These are phyloP conservation scores for Mythimna pallens DNA, from an alignment of 2,888 invertebrate species.

Conservation along the genomic window DNA sequence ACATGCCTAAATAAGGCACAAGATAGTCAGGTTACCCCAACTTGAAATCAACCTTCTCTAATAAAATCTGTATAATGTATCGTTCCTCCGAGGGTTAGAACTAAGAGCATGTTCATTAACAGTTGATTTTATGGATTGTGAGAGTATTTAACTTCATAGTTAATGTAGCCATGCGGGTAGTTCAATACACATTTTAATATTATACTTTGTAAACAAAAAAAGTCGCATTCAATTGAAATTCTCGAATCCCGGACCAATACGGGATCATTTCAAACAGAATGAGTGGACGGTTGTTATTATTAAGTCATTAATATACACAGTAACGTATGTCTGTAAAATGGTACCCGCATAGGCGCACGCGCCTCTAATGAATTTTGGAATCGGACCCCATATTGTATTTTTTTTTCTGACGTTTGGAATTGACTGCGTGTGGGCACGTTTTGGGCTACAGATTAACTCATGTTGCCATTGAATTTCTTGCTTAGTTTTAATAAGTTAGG, in stretches of 20 bases:
- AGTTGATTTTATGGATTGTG: constrained; percentile 48
- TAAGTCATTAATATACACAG: constrained; percentile 80
- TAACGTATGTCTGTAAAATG: constrained; percentile 70
- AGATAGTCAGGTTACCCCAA: constrained; percentile 28
- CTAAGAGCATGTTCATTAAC: constrained; percentile 35
- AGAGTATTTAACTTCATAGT: constrained; percentile 50
- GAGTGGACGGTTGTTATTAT: constrained; percentile 82
- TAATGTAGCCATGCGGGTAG: constrained; percentile 61
- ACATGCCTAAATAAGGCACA: not conserved
- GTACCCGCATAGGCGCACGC: constrained; percentile 79
- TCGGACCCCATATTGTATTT: constrained; percentile 70
- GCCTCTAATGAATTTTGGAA: constrained; percentile 71
- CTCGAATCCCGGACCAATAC: constrained; percentile 65
- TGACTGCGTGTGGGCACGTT: constrained; percentile 74
- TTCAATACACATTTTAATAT: constrained; percentile 63
- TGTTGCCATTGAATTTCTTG: constrained; percentile 17
- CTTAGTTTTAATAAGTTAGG: constrained; percentile 6
- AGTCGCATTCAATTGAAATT: constrained; percentile 59
- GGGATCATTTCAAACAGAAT: constrained; percentile 72
- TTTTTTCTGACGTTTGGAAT: constrained; percentile 67
- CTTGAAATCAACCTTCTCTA: constrained; percentile 20
- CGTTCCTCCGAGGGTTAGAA: constrained; percentile 21
- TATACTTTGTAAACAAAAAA: constrained; percentile 64
- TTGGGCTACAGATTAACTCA: constrained; percentile 51
- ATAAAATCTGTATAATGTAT: constrained; percentile 25